Evolutionary conservation across 1,140 invertebrate species (phyloP).

Genomic region (Danaus plexippus): DNA sequence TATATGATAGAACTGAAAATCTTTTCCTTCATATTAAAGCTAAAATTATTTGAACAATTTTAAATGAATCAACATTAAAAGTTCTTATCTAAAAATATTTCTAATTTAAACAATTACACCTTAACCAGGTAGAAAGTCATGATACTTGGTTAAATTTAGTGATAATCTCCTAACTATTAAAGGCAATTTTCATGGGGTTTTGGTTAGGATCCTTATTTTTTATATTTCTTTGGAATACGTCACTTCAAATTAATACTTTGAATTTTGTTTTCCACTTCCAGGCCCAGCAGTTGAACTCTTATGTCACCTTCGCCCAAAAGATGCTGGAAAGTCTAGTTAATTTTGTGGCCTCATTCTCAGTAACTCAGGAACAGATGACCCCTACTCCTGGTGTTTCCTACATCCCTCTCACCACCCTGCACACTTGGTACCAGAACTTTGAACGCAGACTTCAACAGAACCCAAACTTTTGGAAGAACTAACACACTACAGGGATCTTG

Average conservation of each 20-base stretch:
- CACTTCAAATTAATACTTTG: not conserved
- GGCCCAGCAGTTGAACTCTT: conserved; percentile 75
- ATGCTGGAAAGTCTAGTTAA: conserved; percentile 96
- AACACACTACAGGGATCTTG: conserved; percentile 5
- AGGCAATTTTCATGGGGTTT: too few species aligned
- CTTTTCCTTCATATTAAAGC: too few species aligned
- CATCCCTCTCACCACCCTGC: conserved; percentile 88
- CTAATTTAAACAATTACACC: too few species aligned
- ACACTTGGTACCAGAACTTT: conserved; percentile 96
- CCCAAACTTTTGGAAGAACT: conserved; percentile 93
- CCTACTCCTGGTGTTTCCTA: conserved; percentile 86
- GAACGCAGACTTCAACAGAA: conserved; percentile 89
- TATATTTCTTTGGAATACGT: not conserved
- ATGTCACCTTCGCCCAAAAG: conserved; percentile 90
- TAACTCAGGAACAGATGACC: conserved; percentile 84
- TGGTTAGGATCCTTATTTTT: too few species aligned
- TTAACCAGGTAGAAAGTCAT: too few species aligned
- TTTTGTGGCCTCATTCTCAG: conserved; percentile 90
- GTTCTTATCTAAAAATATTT: not conserved
- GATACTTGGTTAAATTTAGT: too few species aligned
- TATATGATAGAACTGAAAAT: too few species aligned
- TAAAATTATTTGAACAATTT: too few species aligned
- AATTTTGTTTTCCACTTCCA: conserved; percentile 31
- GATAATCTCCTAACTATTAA: too few species aligned
- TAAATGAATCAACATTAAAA: not conserved